A percentile compares a stretch with the other conserved stretches of the same genome.
Evolutionary conservation across 2,797 vertebrate species (phyloP).

Genomic region (Pipistrellus pipistrellus): DNA sequence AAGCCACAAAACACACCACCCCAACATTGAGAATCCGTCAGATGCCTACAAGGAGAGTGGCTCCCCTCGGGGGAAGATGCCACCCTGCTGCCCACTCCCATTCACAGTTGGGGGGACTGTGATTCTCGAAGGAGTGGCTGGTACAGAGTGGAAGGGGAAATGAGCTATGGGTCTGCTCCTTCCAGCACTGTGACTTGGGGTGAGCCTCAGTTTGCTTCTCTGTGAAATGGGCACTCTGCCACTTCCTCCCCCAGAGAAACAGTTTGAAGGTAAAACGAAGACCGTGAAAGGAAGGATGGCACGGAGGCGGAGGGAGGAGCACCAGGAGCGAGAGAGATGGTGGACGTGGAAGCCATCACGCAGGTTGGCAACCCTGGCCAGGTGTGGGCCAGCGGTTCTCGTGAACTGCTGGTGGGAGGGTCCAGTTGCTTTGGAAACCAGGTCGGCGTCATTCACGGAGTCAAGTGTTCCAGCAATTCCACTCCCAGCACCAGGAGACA

Average conservation of each 20-base stretch:
- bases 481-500: neutral
- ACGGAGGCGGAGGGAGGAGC: accelerated
- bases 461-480: neutral
- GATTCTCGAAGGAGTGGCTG: neutral
- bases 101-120: accelerated
- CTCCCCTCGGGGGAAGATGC: neutral
- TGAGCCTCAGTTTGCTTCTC: neutral
- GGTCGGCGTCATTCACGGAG: neutral
- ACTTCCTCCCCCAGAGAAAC: neutral
- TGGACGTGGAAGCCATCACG: too few species aligned
- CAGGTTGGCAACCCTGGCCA: accelerated
- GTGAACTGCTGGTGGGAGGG: accelerated
- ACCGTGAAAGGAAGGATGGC: neutral
- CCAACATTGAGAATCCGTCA: neutral
- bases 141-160: too few species aligned
- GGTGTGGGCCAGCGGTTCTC: neutral
- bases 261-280: neutral
- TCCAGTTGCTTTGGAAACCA: neutral
- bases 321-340: accelerated
- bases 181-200: neutral
- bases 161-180: neutral
- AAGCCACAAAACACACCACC: neutral
- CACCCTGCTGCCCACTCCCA: accelerated
- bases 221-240: neutral
- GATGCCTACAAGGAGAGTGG: neutral